These are phyloP conservation scores for Phengaris arion DNA, from an alignment of 2,888 invertebrate genomes.

Conservation along the genomic window DNA sequence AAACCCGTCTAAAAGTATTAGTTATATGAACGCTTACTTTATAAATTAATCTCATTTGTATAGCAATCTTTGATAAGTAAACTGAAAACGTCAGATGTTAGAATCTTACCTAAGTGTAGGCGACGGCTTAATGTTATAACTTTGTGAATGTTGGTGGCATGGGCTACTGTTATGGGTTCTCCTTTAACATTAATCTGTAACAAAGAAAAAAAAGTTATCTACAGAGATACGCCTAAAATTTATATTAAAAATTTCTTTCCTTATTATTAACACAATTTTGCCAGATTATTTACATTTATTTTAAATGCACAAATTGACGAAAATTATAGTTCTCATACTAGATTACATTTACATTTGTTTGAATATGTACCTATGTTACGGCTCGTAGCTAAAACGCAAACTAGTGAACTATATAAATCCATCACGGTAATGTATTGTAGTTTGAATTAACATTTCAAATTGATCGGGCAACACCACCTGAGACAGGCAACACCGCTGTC, in stretches of 20 bases:
- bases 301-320: too few species aligned
- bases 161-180: conserved; percentile 47
- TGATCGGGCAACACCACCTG: conserved; percentile 26
- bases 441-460: conserved; percentile 29
- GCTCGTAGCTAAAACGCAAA: not conserved
- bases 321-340: not conserved
- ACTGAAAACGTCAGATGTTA: not conserved
- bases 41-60: too few species aligned
- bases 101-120: conserved; percentile 63
- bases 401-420: conserved; percentile 26
- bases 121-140: conserved; percentile 70
- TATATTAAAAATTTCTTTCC: too few species aligned
- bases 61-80: not conserved
- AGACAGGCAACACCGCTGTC: conserved; percentile 16
- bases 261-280: too few species aligned
- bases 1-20: too few species aligned
- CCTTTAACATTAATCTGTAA: conserved; percentile 57
- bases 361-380: not conserved
- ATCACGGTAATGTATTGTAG: conserved; percentile 16
- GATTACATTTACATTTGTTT: not conserved
- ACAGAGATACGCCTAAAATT: not conserved
- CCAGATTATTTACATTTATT: too few species aligned
- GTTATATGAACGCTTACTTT: too few species aligned
- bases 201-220: conserved; percentile 47
- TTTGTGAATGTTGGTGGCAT: conserved; percentile 56